Percentiles rank a stretch among this genome's conserved stretches.
Evolutionary conservation across 2,888 invertebrate species (phyloP).

Genomic region (Caradrina kadenii): DNA sequence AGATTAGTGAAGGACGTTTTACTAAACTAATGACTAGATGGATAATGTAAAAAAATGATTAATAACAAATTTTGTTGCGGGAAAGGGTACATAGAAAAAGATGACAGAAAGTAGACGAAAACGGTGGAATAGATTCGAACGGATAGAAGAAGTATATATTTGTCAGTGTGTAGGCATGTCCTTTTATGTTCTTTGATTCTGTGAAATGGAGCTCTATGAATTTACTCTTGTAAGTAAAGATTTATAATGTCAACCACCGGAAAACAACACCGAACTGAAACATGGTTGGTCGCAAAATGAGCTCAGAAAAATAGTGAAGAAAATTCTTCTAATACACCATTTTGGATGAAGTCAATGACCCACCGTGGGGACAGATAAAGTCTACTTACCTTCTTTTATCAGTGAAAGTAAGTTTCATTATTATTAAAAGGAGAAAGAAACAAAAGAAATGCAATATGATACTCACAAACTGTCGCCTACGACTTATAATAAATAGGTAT

Average conservation of each 20-base stretch:
- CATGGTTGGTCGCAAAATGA: not conserved
- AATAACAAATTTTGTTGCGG: no score
- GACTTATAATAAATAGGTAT: slow-evolving; percentile 9
- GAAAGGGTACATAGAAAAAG: no score
- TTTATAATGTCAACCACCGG: slow-evolving; percentile 17
- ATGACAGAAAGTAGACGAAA: not conserved
- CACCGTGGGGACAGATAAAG: no score
- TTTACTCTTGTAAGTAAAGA: slow-evolving; percentile 7
- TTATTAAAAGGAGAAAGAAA: no score
- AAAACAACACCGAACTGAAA: slow-evolving; percentile 28
- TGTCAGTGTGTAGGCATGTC: not conserved
- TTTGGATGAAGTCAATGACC: not conserved
- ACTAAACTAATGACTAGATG: no score
- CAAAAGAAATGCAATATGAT: slow-evolving; percentile 26
- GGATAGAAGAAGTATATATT: not conserved
- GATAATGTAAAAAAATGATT: no score
- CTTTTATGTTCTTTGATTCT: not conserved
- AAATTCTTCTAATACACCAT: not conserved
- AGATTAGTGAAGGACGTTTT: no score
- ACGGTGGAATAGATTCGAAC: not conserved
- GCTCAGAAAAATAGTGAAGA: slow-evolving; percentile 1
- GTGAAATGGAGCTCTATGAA: not conserved
- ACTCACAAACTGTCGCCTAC: not conserved
- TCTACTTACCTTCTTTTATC: no score
- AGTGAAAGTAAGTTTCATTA: not conserved